Base-by-base conservation (phyloP, 2,113 vertebrate species). In the Mesembrinibis cayennensis region DNA sequence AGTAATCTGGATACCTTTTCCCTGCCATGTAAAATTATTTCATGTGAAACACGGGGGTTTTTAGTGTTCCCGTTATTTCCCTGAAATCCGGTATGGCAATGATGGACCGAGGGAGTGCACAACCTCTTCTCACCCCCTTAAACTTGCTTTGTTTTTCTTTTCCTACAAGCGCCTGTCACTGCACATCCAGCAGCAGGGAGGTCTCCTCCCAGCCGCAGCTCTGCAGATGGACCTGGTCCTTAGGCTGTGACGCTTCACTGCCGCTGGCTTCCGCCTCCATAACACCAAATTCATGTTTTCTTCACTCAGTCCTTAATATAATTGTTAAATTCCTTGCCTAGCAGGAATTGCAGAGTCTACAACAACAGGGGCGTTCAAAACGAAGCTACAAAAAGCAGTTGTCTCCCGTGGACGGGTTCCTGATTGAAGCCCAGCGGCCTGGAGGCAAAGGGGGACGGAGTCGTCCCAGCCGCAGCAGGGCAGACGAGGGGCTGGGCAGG, bases 81-180 rank as follows among this genome's bases (percentile, higher is more conserved):
- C 47, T 32, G 38, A 16, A 36, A 21, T 32, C 10, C 32, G 40
- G 13, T 13, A 16, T 3, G 34, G 70, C 34, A 32, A 26, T 6
- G 13, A 69, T 13, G 34, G 38, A 45, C 16, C 1, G 2, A 53
- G 34, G 16, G 70, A 53, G 34, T 20, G 16, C 58, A 20, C 47
- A 36, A 20, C 21, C 16, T 36, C 49, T 53, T 30, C 34, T 38
- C 55, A 5, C 36, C 42, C 45, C 47, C 34, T 59, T 40, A 21
- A 32, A 22, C 27, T 6, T 12, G n/a, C 20, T 67, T 15, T 49
- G 7, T 7, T 59, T 70, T 58, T 5, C 17, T 70, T 34, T 59
- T 21, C 10, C 22, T 13, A 10, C 21, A 14, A 2, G 22, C 3
- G 1, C 6, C 1, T 10, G 29, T 38, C 21, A 9, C 34, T 14